These are phyloP conservation scores for Pocillopora damicornis DNA, from an alignment of 64 coral and sea anemone genomes.

Conservation along the genomic window DNA sequence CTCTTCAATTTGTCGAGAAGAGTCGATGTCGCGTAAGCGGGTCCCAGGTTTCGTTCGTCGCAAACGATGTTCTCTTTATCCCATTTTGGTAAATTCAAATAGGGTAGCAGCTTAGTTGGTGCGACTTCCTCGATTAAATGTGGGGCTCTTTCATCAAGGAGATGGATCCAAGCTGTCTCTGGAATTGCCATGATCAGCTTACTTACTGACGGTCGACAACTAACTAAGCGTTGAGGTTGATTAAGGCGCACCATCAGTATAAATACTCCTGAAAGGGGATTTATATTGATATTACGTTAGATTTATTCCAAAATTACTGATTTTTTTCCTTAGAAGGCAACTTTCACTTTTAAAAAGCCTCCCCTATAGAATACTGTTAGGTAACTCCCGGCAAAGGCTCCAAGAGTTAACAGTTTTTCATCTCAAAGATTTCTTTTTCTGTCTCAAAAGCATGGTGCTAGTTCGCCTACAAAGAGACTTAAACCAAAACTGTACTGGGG, in stretches of 20 bases:
- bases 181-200: neutral
- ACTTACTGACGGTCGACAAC: neutral
- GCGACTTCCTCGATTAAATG: conserved; percentile 53
- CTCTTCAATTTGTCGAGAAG: conserved; percentile 45
- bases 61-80: conserved; percentile 70
- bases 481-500: too few relatives aligned
- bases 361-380: too few relatives aligned
- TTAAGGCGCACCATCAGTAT: neutral
- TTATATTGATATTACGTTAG: neutral
- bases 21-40: conserved; percentile 39
- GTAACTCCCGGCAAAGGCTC: too few relatives aligned
- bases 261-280: neutral
- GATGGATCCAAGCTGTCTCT: conserved; percentile 5
- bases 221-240: neutral
- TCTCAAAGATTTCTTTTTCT: too few relatives aligned
- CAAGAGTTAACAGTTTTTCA: too few relatives aligned
- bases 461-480: too few relatives aligned
- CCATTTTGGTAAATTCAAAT: conserved; percentile 9
- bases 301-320: neutral
- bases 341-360: neutral
- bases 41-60: conserved; percentile 34
- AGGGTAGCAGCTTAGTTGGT: conserved; percentile 47
- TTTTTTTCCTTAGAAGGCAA: neutral
- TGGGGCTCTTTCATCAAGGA: conserved; percentile 29
- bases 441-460: too few relatives aligned